Conservation (phyloP, 2,888 invertebrate genomes). For the Boloria euphrosyne region DNA sequence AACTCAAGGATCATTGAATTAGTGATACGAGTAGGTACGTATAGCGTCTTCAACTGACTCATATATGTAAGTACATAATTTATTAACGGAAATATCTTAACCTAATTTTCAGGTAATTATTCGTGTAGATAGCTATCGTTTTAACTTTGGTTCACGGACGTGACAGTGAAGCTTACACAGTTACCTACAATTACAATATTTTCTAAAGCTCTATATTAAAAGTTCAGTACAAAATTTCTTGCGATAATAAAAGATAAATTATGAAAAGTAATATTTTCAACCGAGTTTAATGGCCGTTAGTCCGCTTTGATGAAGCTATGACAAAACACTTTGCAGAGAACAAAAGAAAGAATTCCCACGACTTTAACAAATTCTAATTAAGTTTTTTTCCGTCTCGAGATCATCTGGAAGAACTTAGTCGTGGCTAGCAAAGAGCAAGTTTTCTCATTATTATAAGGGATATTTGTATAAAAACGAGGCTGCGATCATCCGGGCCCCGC, state of each 20-base stretch:
- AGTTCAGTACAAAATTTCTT: neutral
- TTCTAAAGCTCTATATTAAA: neutral
- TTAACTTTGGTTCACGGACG: neutral
- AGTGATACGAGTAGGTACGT: constrained; percentile 41
- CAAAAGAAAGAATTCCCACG: constrained; percentile 36
- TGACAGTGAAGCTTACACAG: neutral
- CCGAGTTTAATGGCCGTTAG: constrained; percentile 34
- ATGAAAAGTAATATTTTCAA: constrained; percentile 27
- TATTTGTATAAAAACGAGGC: constrained; percentile 75
- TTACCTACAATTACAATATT: neutral
- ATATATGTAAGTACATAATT: constrained; percentile 23
- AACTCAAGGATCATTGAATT: constrained; percentile 58
- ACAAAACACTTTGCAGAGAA: constrained; percentile 35
- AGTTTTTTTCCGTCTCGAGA: constrained; percentile 63
- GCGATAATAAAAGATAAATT: constrained; percentile 15
- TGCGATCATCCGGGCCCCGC: constrained; percentile 61
- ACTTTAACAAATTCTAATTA: constrained; percentile 50
- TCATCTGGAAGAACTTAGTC: constrained; percentile 67
- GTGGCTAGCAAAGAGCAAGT: constrained; percentile 64
- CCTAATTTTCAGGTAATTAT: constrained; percentile 13
- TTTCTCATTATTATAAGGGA: constrained; percentile 75
- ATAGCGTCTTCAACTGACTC: constrained; percentile 31
- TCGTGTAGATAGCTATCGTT: neutral
- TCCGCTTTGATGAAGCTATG: constrained; percentile 31
- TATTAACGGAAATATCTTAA: constrained; percentile 27